Evolutionary conservation across 2,113 vertebrate genomes (phyloP), one percentile per base, ranked within the genome.

Genomic region (Corydoras maculifer): DNA sequence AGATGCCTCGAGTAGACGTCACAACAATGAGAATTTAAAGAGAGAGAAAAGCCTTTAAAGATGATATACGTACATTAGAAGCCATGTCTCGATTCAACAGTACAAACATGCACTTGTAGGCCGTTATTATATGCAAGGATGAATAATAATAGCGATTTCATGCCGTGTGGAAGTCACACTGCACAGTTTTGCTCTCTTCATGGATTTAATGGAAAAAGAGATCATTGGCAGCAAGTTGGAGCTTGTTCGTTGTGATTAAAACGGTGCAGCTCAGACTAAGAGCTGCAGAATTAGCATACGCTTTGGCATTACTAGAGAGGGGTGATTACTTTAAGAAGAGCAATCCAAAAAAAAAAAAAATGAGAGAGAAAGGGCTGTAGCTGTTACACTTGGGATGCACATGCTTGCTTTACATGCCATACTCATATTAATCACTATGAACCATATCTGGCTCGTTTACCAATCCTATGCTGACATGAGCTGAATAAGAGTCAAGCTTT

Each of bases 171-270:
- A 62, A 73, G 65, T 74, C 58, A 30, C 72, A 55, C 72, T n/a
- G 58, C 50, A 61, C 49, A 60, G 58, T 68, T 73, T 68, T 62
- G 50, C 65, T 68, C 72, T 62, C 62, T 55, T 62, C 58, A 55
- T 10, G 50, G 60, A 61, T 73, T 53, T 68, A 68, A 68, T 68
- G 58, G 14, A 64, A 68, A 75, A 71, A 35, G 31, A 48, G 73
- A 65, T 75, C 59, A 70, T 78, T 72, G 73, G 58, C 32, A 62
- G 70, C 73, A 62, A 65, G 77, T 61, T 62, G 58, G 65, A 69
- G 58, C 77, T 57, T 75, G 77, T 72, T 65, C 69, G 15, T 53
- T 69, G 62, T 65, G 65, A 75, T 78, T 69, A 75, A 62, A 65
- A 69, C 55, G 62, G 62, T 58, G 51, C 62, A 11, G 62, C 61